Percentiles rank a stretch among this genome's conserved stretches.
Conservation (phyloP, 2,888 invertebrate genomes). For the Ectemnius continuus region DNA sequence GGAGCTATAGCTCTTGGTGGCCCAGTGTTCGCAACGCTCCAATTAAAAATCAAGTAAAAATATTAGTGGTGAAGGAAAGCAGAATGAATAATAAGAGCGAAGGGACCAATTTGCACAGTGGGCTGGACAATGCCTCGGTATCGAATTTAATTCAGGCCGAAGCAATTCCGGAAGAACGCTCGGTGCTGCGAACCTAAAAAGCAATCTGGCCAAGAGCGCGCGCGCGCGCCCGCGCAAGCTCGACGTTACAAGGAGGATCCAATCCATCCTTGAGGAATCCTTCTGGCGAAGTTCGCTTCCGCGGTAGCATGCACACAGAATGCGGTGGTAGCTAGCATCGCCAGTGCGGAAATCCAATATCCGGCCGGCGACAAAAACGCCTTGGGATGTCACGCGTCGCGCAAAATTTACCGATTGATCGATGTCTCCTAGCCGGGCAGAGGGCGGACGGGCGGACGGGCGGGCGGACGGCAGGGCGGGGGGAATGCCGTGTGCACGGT, state of each 20-base stretch:
- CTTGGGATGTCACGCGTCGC: constrained; percentile 46
- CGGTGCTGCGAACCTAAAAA: constrained; percentile 26
- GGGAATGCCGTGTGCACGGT: constrained; percentile 13
- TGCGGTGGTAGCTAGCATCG: constrained; percentile 4
- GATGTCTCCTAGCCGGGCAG: constrained; percentile 33
- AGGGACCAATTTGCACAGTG: too few relatives aligned
- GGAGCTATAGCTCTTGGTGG: too few relatives aligned
- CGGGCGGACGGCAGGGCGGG: not conserved
- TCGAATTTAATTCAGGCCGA: constrained; percentile 30
- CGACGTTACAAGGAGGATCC: constrained; percentile 50
- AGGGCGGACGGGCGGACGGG: not conserved
- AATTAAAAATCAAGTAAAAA: not conserved
- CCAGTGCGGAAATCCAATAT: constrained; percentile 55
- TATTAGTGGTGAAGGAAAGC: not conserved
- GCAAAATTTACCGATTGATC: constrained; percentile 52
- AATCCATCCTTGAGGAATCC: constrained; percentile 56
- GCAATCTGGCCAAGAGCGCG: constrained; percentile 41
- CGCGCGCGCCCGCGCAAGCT: not conserved
- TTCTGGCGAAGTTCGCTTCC: constrained; percentile 37
- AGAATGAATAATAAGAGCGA: not conserved
- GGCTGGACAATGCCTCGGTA: too few relatives aligned
- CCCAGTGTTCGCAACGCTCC: too few relatives aligned
- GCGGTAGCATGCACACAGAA: constrained; percentile 39
- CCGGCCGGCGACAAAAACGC: constrained; percentile 54
- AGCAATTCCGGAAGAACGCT: constrained; percentile 21